phyloP scores from a whole-genome alignment of 2,113 vertebrate species.

The Pterocles orientalis region DNA sequence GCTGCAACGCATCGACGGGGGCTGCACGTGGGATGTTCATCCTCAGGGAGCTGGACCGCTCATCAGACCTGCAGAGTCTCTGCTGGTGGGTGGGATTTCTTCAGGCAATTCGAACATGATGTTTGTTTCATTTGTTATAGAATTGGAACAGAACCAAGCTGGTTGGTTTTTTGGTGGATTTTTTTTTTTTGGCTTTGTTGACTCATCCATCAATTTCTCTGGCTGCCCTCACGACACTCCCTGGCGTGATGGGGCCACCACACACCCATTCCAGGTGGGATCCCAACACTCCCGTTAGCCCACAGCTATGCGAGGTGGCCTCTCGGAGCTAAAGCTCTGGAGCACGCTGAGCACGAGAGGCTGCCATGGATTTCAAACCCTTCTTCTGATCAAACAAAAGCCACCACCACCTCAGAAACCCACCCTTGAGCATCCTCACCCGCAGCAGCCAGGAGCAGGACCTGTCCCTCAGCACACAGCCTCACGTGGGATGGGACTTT shows the following conservation, averaged over 20 bases:
- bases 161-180: not conserved
- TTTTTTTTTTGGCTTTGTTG: not conserved
- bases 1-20: rapidly evolving
- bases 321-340: not conserved
- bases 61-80: not conserved
- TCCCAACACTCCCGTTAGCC: rapidly evolving
- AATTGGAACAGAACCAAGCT: not conserved
- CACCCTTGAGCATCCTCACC: not conserved
- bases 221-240: not conserved
- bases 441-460: not conserved
- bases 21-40: not conserved
- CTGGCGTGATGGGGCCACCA: not conserved
- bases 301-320: rapidly evolving
- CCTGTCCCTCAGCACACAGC: rapidly evolving
- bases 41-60: rapidly evolving
- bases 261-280: not conserved
- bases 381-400: not conserved
- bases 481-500: not conserved
- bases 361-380: rapidly evolving
- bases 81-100: not conserved
- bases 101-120: not conserved
- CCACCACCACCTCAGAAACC: not conserved
- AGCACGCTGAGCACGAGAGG: rapidly evolving
- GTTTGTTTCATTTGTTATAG: not conserved
- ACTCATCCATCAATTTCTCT: not conserved